These are phyloP conservation scores for Caenorhabditis sinica DNA, from an alignment of 2,888 invertebrate species.

Conservation along the genomic window DNA sequence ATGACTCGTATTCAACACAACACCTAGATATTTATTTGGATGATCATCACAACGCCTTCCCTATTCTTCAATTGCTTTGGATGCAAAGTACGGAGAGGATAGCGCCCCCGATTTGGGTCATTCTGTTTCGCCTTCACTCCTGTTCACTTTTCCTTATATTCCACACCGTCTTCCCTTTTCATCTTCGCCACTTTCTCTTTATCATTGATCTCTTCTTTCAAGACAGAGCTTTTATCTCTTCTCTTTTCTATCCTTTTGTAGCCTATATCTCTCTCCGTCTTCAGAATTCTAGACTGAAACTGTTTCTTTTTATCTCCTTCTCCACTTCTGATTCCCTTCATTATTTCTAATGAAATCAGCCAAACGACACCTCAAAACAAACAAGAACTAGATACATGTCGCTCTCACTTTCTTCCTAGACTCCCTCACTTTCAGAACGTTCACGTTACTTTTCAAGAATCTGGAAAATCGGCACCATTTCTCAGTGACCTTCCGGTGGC, in stretches of 20 bases:
- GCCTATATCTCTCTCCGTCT: conserved; percentile 22
- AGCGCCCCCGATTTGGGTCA: conserved; percentile 63
- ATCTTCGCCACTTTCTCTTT: conserved; percentile 55
- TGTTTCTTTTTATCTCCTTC: conserved; percentile 16
- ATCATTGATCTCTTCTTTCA: conserved; percentile 42
- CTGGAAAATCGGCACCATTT: not conserved
- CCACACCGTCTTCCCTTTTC: conserved; percentile 14
- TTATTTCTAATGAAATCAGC: conserved; percentile 43
- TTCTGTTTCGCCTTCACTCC: conserved; percentile 54
- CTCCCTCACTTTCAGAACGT: conserved; percentile 3
- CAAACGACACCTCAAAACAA: conserved; percentile 41
- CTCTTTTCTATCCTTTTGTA: conserved; percentile 33
- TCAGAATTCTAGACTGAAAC: conserved; percentile 41
- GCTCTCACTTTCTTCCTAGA: conserved; percentile 39
- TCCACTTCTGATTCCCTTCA: not conserved
- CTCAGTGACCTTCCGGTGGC: conserved; percentile 31
- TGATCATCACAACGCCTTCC: conserved; percentile 23
- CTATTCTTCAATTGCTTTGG: conserved; percentile 23
- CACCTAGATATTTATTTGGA: conserved; percentile 44
- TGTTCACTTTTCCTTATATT: conserved; percentile 45
- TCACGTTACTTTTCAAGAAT: conserved; percentile 5
- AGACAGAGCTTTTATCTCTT: conserved; percentile 30
- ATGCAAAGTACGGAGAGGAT: conserved; percentile 63
- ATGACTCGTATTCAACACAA: conserved; percentile 8
- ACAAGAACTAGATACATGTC: conserved; percentile 26